Evolutionary conservation across 2,888 invertebrate genomes (phyloP), one percentile per base, ranked within the genome.

Genomic region (Pseudococcus jackbeardsleyi): DNA sequence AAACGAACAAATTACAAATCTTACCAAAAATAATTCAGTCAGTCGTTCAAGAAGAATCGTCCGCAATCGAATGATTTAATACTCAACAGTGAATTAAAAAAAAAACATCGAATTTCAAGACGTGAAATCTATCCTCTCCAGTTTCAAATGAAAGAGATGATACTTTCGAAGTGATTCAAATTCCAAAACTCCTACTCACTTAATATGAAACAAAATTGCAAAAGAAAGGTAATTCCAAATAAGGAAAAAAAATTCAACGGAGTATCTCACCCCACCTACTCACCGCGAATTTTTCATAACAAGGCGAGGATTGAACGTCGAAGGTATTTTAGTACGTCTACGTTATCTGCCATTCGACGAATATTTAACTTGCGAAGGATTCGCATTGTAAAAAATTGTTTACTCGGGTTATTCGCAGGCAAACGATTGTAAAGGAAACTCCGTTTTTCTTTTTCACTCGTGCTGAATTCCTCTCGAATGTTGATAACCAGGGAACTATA

Each of bases 301-400:
- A 42, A 4, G 9, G 26, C 26, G 11, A 26, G 15, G 26, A 68
- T 68, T 68, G 68, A 26, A 68, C 9, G 22, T 68, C 68, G 26
- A 68, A 22, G 68, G 68, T 68, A 68, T 68, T 68, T 2, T n/a
- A n/a, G 48, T 15, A 15, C 50, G 48, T 50, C 0, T 50, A 50
- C 12, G 48, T 64, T 64, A 64, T 64, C 42, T 42, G 42, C 42
- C 9, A 17, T 64, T 1, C 64, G 64, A 19, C 3, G 64, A 26
- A 26, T 68, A 68, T n/a, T n/a, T 54, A 54, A n/a, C n/a, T n/a
- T n/a, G 54, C 22, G 68, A 68, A 68, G 68, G 26, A 68, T 68
- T 68, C 68, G 68, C 68, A 68, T 68, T 68, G 68, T 68, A 26
- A 11, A 26, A 64, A 68, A 68, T 68, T 26, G 26, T 68, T 68